A percentile compares a stretch with the other conserved stretches of the same genome.
Conservation (phyloP, 2,113 vertebrate species). For the Pelvicachromis taeniatus region DNA sequence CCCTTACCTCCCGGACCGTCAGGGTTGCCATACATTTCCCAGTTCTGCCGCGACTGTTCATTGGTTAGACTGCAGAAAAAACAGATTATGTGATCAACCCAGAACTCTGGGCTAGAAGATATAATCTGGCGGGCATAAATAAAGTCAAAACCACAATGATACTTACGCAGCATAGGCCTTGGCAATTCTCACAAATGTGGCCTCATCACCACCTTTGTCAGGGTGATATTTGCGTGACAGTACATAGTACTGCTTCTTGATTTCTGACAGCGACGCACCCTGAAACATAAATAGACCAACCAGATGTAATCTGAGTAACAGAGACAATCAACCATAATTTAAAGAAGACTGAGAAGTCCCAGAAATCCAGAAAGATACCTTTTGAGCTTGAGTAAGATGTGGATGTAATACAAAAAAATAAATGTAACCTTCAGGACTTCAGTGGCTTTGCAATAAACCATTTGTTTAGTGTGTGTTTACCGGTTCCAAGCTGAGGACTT, state of each 20-base stretch:
- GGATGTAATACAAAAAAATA: not conserved
- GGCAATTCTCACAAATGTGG: constrained; percentile 94
- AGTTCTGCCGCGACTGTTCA: constrained; percentile 89
- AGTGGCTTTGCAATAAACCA: not conserved
- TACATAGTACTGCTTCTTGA: constrained; percentile 93
- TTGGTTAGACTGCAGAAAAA: constrained; percentile 84
- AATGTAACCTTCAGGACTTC: not conserved
- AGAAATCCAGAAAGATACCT: not conserved
- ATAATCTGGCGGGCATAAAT: not conserved
- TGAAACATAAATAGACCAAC: constrained; percentile 52
- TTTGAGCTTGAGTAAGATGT: not conserved
- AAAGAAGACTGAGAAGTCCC: not conserved
- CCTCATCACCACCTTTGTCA: constrained; percentile 95
- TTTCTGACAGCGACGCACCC: constrained; percentile 88
- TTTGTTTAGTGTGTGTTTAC: constrained; percentile 70
- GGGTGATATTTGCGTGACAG: constrained; percentile 92
- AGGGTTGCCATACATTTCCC: constrained; percentile 92
- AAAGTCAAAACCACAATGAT: not conserved
- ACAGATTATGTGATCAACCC: not conserved
- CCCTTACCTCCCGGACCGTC: constrained; percentile 91
- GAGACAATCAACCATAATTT: not conserved
- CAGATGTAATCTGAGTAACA: not conserved
- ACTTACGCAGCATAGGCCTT: constrained; percentile 97
- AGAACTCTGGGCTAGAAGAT: not conserved
- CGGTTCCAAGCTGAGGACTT: constrained; percentile 91